Evolutionary conservation across 2,797 vertebrate species (phyloP).

Genomic region (Aythya fuligula): DNA sequence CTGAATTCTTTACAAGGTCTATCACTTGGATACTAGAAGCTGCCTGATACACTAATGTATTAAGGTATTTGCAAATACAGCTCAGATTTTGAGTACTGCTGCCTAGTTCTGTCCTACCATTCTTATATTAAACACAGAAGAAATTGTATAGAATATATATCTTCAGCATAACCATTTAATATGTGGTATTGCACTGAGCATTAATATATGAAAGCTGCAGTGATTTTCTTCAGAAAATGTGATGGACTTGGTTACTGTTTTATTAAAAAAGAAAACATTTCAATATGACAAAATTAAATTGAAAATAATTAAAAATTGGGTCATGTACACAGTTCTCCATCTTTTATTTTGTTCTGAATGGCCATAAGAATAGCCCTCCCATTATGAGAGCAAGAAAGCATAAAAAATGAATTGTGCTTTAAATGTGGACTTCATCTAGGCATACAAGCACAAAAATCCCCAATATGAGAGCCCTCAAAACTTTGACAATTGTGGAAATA

Average conservation of each 20-base stretch:
- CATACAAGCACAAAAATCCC: background rate
- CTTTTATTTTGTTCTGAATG: background rate
- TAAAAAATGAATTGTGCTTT: background rate
- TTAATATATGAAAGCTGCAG: background rate
- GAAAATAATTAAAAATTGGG: background rate
- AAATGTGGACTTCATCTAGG: background rate
- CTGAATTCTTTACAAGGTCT: background rate
- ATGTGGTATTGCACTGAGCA: background rate
- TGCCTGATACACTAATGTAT: background rate
- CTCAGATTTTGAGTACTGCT: background rate
- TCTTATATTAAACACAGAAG: background rate
- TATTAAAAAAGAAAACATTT: background rate
- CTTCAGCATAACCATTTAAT: background rate
- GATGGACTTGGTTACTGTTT: background rate
- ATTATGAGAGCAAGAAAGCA: background rate
- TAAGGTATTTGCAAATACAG: background rate
- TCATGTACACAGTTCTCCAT: background rate
- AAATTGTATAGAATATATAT: background rate
- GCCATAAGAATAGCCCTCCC: background rate
- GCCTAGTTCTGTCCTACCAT: background rate
- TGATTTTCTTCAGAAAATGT: background rate
- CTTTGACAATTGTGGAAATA: background rate
- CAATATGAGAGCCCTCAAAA: background rate
- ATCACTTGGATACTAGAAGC: background rate
- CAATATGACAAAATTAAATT: background rate